Percentiles rank a stretch among this genome's conserved stretches.
Conservation (phyloP, 1,140 invertebrate species). For the Dolichoris vasculosae region DNA sequence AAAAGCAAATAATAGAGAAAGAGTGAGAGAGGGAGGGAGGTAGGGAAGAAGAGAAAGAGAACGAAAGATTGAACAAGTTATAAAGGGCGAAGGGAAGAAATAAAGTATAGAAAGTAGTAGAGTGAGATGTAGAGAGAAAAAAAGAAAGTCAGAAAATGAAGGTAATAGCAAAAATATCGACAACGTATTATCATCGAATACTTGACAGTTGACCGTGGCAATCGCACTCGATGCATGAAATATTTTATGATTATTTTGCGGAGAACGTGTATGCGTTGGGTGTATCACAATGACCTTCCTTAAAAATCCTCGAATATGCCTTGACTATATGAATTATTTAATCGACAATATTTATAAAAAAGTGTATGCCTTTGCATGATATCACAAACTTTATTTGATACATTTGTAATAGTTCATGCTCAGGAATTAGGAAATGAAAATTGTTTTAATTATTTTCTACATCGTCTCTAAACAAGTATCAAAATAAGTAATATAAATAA, state of each 20-base stretch:
- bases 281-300: neutral
- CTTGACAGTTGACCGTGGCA: constrained; percentile 48
- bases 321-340: neutral
- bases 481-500: no score
- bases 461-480: no score
- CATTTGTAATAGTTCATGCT: no score
- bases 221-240: constrained; percentile 31
- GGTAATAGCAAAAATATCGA: constrained; percentile 17
- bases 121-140: neutral
- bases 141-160: neutral
- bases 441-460: neutral
- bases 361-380: neutral
- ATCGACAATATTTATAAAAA: constrained; percentile 7
- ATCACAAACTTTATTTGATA: neutral
- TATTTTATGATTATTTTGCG: constrained; percentile 23
- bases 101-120: no score
- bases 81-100: no score
- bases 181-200: constrained; percentile 32
- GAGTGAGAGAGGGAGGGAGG: neutral
- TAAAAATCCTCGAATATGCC: neutral
- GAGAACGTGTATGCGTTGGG: neutral
- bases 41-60: no score
- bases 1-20: neutral
- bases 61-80: no score
- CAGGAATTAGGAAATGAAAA: neutral